A percentile compares a stretch with the other conserved stretches of the same genome.
phyloP scores from a whole-genome alignment of 2,888 invertebrate species.

The Hypomecis punctinalis region DNA sequence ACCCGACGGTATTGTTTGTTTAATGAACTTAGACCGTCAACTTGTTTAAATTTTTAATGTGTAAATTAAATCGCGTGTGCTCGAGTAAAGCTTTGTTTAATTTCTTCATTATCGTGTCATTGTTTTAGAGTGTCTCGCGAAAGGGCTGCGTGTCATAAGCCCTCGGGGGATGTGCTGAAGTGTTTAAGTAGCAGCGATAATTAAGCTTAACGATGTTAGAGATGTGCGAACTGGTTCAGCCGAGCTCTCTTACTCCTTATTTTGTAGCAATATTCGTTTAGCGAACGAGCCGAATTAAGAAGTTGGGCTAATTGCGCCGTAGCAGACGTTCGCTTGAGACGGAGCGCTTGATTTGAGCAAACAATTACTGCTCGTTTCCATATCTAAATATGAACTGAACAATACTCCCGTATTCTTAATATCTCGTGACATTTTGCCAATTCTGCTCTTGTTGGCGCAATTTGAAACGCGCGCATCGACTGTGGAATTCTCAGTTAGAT shows the following conservation, averaged over 20 bases:
- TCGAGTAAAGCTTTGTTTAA: conserved; percentile 33
- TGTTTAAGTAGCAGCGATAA: conserved; percentile 75
- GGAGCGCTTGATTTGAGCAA: conserved; percentile 57
- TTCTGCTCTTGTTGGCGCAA: conserved; percentile 37
- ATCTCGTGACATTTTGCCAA: conserved; percentile 40
- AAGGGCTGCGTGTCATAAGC: conserved; percentile 50
- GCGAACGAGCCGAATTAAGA: conserved; percentile 71
- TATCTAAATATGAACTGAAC: conserved; percentile 47
- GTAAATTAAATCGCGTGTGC: conserved; percentile 33
- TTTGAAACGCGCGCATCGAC: conserved; percentile 39
- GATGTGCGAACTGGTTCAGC: conserved; percentile 77
- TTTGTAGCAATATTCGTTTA: conserved; percentile 75
- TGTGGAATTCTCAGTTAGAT: conserved; percentile 41
- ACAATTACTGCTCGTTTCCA: conserved; percentile 53
- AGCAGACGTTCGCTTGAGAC: conserved; percentile 43
- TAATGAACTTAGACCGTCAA: conserved; percentile 39
- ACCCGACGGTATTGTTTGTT: conserved; percentile 41
- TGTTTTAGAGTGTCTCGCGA: conserved; percentile 38
- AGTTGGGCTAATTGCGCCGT: conserved; percentile 67
- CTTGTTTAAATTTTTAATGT: conserved; percentile 31
- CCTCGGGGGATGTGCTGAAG: conserved; percentile 50
- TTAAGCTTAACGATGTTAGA: conserved; percentile 74
- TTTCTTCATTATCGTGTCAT: conserved; percentile 37
- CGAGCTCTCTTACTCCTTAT: conserved; percentile 75
- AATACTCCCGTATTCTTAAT: conserved; percentile 35